Base-by-base conservation (phyloP, 2,797 vertebrate species). In the Hipposideros larvatus region DNA sequence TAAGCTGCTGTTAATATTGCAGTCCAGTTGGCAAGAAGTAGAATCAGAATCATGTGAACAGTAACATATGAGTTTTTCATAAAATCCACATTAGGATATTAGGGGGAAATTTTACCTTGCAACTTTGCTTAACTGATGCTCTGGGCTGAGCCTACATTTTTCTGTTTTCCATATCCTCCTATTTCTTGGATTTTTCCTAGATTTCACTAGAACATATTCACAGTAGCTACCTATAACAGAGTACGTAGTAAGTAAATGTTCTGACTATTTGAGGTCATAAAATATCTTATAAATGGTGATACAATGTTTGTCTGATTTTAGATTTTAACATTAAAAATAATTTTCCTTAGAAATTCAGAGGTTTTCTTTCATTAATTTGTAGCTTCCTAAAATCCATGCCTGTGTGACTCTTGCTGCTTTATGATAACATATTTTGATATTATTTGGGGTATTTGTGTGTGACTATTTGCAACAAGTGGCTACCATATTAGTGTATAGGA, bases 291-390 rank as follows among this genome's bases (percentile, higher is more conserved):
- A 57, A 68, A 28, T 53, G 14, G 14, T 78, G 43, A 79, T 24
- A 24, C 2, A 43, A 2, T 78, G 24, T 80, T 90, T 73, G 21
- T 31, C 53, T 89, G 24, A 68, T 57, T 86, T 65, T 65, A 73
- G 19, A 92, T 65, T 82, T 87, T 66, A 73, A 90, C 13, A 13
- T 87, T 83, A 78, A 90, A 94, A 70, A 65, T 86, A 1, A 43
- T 75, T 92, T 87, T 77, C 16, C 15, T 87, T 90, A 87, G 59
- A 92, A 87, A 4, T 79, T 28, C 16, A 21, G 86, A 94, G 2
- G 4, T 78, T 90, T 95, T 24, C 21, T 82, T 91, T 57, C 10
- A 61, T 83, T 90, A 66, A 37, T 10, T 65, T 86, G 70, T 51
- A 80, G 8, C 31, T 26, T 94, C 48, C 10, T 14, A 86, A 75